phyloP scores from a whole-genome alignment of 2,113 vertebrate genomes.

The Microcebus murinus region DNA sequence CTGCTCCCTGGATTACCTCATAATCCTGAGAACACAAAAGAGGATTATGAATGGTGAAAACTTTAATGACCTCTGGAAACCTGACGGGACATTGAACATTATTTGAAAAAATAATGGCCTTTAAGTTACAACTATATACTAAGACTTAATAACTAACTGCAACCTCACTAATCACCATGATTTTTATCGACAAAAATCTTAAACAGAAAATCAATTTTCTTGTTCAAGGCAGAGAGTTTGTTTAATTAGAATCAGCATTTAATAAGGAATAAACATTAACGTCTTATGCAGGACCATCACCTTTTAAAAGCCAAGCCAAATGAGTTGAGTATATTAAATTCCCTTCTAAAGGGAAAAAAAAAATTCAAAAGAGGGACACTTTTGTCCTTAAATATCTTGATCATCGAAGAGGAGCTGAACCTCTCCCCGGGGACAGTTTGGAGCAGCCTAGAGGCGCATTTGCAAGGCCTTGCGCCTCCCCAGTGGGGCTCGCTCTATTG shows the following conservation, averaged over 20 bases:
- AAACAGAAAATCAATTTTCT: constrained; percentile 77
- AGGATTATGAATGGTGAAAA: constrained; percentile 29
- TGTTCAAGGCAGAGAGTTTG: constrained; percentile 64
- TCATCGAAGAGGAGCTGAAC: constrained; percentile 6
- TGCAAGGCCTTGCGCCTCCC: not conserved
- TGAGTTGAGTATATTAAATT: constrained; percentile 24
- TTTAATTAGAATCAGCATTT: constrained; percentile 76
- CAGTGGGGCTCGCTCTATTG: fast-evolving
- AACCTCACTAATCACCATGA: constrained; percentile 68
- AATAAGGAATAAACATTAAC: constrained; percentile 63
- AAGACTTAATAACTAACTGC: constrained; percentile 71
- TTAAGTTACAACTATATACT: constrained; percentile 60
- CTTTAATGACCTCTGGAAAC: constrained; percentile 45
- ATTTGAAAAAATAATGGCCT: constrained; percentile 63
- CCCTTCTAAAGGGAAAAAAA: not conserved
- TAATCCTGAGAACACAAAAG: not conserved
- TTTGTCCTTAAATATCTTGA: constrained; percentile 43
- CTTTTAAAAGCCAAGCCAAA: constrained; percentile 55
- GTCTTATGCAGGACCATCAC: not conserved
- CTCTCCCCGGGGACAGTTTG: not conserved
- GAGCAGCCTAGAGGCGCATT: not conserved
- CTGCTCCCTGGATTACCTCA: not conserved
- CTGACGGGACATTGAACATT: constrained; percentile 52
- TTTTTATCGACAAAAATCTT: constrained; percentile 75
- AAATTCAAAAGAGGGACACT: not conserved